phyloP scores from a whole-genome alignment of 2,797 vertebrate species.

The Sphenopsis melanotis region DNA sequence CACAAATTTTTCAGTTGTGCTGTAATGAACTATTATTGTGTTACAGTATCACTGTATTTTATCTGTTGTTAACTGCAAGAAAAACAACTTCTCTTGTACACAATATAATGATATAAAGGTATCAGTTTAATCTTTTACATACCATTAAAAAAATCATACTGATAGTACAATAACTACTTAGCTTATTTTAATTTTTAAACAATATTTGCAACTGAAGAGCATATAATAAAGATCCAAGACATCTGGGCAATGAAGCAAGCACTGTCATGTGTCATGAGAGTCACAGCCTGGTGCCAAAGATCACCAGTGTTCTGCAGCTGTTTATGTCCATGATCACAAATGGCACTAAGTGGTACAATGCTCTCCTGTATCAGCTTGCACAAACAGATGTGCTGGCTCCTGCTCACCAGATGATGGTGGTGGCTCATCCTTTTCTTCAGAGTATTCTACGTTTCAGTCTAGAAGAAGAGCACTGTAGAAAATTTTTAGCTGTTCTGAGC shows the following conservation, averaged over 20 bases:
- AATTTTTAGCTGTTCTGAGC: background rate
- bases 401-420: background rate
- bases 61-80: background rate
- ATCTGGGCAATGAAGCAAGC: conserved; percentile 39
- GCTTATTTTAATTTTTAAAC: background rate
- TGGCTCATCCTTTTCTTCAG: background rate
- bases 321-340: background rate
- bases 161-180: background rate
- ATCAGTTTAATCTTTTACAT: background rate
- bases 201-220: background rate
- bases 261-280: background rate
- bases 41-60: background rate
- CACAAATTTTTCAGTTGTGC: background rate
- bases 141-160: background rate
- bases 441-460: background rate
- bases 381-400: background rate
- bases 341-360: background rate
- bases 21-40: background rate
- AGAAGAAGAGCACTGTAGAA: background rate
- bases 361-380: background rate
- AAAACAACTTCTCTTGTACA: background rate
- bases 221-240: background rate
- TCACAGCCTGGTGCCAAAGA: conserved; percentile 24
- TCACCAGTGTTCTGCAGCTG: conserved; percentile 25
- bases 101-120: background rate